Evolutionary conservation across 1,140 invertebrate species (phyloP), one percentile per base, ranked within the genome.

Genomic region (Cydia splendana): DNA sequence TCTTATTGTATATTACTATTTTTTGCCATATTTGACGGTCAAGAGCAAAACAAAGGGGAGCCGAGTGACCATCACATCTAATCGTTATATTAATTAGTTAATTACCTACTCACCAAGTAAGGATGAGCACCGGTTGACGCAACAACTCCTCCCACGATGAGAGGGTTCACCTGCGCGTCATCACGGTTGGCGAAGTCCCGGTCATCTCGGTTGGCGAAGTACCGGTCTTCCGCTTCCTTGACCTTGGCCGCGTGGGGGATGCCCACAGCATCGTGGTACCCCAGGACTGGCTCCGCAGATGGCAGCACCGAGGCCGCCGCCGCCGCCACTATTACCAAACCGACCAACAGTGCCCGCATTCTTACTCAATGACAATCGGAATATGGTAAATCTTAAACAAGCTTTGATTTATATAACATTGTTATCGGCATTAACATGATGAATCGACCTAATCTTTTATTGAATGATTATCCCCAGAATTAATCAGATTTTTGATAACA

Each of bases 71-170:
- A 24, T 24, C 24, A 24, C 24, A 24, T 24, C 24, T 24, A 24
- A 24, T 24, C 0, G 24, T 24, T 1, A 24, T 24, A 24, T 24
- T 24, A 24, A 24, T 24, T 24, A 24, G n/a, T n/a, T 24, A 24
- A 24, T 24, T 24, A 24, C 24, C 24, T 30, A 30, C 30, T 30
- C 79, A 89, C 87, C 77, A 88, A 78, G 75, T 83, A 87, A 34
- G 88, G 88, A 73, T 88, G 81, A 12, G 80, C 77, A 24, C 79
- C 79, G 0, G 74, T 67, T 0, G 77, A 77, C 0, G 88, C 81
- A 0, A 78, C 65, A 5, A 30, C 81, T 4, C 88, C 74, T n/a
- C 74, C 74, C 12, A 75, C 74, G 5, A 75, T 75, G 15, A 34
- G 18, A 45, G 65, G n/a, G 18, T 53, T n/a, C 18, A 65, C 15